Conservation (phyloP, 2,797 vertebrate species). For the Leucoraja ocellata region DNA sequence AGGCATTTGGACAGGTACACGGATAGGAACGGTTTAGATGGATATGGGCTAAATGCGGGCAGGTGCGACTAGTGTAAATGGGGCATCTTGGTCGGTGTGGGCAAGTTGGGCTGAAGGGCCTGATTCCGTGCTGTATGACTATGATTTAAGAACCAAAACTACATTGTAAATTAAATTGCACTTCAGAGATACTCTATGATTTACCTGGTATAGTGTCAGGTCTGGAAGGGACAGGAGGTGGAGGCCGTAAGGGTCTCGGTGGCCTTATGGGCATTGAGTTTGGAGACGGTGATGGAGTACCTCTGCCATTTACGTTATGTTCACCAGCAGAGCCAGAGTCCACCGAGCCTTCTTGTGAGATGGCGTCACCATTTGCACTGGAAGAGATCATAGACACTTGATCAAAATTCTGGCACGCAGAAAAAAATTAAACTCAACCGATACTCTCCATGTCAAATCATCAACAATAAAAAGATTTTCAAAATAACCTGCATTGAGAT, state of each 20-base stretch:
- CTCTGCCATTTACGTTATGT: conserved; percentile 62
- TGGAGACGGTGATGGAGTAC: conserved; percentile 73
- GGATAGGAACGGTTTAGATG: too few species aligned
- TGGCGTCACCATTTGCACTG: conserved; percentile 70
- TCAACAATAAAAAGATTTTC: neutral
- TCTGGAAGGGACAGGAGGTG: conserved; percentile 56
- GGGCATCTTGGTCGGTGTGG: too few species aligned
- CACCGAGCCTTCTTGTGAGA: conserved; percentile 72
- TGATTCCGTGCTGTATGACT: too few species aligned
- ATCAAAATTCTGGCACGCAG: neutral
- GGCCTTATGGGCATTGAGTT: conserved; percentile 68
- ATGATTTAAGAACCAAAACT: neutral
- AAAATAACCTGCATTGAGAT: neutral
- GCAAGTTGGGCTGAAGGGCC: too few species aligned
- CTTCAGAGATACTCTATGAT: neutral
- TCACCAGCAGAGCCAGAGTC: conserved; percentile 69
- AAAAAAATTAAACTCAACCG: neutral
- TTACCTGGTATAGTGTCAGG: neutral
- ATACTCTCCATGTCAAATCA: neutral
- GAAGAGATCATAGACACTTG: conserved; percentile 20
- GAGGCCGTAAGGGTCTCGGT: conserved; percentile 68
- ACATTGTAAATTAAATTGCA: neutral
- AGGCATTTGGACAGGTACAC: too few species aligned
- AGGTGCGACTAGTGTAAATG: too few species aligned
- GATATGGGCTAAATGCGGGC: too few species aligned